Conservation (phyloP, 2,797 vertebrate species). For the Enteromius argenteus region DNA sequence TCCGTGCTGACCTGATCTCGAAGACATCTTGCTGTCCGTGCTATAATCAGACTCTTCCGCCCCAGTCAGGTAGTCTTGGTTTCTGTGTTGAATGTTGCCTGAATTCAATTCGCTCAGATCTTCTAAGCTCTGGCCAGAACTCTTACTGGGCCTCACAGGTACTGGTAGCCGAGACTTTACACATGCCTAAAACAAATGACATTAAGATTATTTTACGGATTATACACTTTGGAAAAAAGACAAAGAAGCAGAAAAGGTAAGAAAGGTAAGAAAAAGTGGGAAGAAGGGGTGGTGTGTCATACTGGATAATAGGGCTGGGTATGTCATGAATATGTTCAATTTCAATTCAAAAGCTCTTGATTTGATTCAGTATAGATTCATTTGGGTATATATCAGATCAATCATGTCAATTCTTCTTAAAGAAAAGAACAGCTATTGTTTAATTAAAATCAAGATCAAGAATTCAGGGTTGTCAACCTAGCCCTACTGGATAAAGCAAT, state of each 20-base stretch:
- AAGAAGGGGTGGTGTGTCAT: not conserved
- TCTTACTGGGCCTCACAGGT: slow-evolving; percentile 71
- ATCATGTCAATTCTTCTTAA: not conserved
- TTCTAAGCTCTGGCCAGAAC: slow-evolving; percentile 39
- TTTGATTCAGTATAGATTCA: not conserved
- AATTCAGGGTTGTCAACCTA: not conserved
- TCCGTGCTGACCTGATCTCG: slow-evolving; percentile 47
- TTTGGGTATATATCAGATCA: not conserved
- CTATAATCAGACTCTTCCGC: slow-evolving; percentile 24
- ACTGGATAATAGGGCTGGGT: not conserved
- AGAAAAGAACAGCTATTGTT: not conserved
- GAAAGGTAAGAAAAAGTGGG: not conserved
- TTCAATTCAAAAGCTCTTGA: not conserved
- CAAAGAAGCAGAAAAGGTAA: slow-evolving; percentile 11
- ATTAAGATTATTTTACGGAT: not conserved
- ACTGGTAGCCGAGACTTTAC: slow-evolving; percentile 86
- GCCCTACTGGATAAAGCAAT: not conserved
- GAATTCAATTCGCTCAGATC: slow-evolving; percentile 33
- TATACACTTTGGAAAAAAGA: not conserved
- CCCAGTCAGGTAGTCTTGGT: not conserved
- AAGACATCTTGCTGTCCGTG: slow-evolving; percentile 21
- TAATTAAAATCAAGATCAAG: not conserved
- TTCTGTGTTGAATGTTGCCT: not conserved
- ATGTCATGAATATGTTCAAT: not conserved
- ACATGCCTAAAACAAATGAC: slow-evolving; percentile 69